phyloP scores from a whole-genome alignment of 2,888 invertebrate species.

The Synergus laeviventris region DNA sequence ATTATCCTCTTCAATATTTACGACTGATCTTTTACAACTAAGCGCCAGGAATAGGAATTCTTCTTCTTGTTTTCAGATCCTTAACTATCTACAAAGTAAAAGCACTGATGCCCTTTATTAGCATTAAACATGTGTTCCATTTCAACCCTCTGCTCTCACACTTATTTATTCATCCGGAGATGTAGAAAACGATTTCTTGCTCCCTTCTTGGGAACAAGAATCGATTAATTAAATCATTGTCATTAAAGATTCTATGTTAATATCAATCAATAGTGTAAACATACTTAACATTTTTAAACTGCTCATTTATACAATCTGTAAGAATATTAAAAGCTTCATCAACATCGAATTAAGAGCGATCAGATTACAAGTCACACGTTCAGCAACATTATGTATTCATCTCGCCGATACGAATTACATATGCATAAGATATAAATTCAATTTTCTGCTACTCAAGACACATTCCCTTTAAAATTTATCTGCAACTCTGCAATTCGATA shows the following conservation, averaged over 20 bases:
- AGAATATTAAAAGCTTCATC: neutral
- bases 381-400: neutral
- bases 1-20: neutral
- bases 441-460: neutral
- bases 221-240: neutral
- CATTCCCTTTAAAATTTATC: neutral
- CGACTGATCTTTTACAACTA: conserved; percentile 8
- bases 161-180: neutral
- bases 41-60: conserved; percentile 1
- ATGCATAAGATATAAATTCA: neutral
- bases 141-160: neutral
- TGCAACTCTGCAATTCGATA: neutral
- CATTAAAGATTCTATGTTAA: neutral
- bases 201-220: neutral
- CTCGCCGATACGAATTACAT: neutral
- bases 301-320: neutral
- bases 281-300: neutral
- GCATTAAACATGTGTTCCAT: conserved; percentile 2
- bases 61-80: neutral
- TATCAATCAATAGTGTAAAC: neutral
- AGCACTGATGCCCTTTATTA: conserved; percentile 1
- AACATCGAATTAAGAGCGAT: neutral
- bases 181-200: neutral
- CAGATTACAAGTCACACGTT: neutral
- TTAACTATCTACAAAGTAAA: neutral